Evolutionary conservation across 2,113 vertebrate genomes (phyloP).

Genomic region (Zosterops hypoxanthus): DNA sequence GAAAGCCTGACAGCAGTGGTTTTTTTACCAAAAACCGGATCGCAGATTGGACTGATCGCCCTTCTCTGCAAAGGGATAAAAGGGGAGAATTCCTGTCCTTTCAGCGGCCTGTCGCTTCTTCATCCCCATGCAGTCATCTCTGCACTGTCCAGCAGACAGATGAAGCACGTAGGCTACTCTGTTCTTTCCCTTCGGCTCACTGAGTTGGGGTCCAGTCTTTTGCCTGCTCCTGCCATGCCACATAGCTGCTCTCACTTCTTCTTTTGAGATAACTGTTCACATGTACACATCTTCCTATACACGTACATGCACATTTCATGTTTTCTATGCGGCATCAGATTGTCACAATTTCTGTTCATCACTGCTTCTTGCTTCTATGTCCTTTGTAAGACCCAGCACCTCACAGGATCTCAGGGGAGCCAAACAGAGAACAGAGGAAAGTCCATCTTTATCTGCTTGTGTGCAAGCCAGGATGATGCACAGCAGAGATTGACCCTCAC

Average conservation of each 20-base stretch:
- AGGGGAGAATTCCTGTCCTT: neutral
- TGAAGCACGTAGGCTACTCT: neutral
- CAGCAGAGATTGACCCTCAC: neutral
- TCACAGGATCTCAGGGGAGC: neutral
- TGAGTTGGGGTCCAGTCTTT: rapidly evolving
- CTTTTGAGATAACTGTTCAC: neutral
- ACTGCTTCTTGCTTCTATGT: neutral
- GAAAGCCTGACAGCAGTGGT: neutral
- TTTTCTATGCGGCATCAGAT: neutral
- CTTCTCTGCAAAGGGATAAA: neutral
- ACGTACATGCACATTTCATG: rapidly evolving
- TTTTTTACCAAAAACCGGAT: neutral
- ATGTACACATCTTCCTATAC: neutral
- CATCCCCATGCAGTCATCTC: neutral
- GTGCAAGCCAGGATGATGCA: neutral
- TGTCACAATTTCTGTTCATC: neutral
- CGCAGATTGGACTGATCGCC: neutral
- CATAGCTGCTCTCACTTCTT: neutral
- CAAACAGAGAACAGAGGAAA: neutral
- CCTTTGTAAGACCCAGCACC: neutral
- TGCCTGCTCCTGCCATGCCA: neutral
- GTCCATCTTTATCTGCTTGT: rapidly evolving
- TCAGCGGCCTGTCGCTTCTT: neutral
- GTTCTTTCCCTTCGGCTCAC: neutral
- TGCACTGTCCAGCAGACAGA: neutral